Percentiles rank a stretch among this genome's conserved stretches.
These are phyloP conservation scores for Hemibagrus wyckioides DNA, from an alignment of 2,113 vertebrate species.

Conservation along the genomic window DNA sequence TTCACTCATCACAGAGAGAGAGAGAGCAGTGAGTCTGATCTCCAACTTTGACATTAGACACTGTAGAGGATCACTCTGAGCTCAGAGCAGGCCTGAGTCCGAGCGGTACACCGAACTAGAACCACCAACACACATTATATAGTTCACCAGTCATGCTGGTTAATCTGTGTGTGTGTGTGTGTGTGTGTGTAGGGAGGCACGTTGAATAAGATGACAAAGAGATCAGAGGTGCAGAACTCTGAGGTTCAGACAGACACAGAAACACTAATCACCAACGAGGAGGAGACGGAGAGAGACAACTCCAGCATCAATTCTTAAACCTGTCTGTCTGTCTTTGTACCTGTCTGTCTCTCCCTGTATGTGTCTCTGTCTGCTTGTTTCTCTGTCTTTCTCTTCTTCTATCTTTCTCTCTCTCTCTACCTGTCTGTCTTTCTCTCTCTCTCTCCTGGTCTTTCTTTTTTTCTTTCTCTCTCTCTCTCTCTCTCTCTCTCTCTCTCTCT, in stretches of 20 bases:
- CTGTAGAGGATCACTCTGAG: neutral
- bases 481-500: neutral
- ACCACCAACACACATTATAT: too few relatives aligned
- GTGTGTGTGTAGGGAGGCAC: constrained; percentile 70
- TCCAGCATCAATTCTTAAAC: neutral
- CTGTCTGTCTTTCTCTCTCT: too few relatives aligned
- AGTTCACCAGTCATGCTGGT: too few relatives aligned
- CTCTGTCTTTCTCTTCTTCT: neutral
- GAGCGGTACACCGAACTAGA: too few relatives aligned
- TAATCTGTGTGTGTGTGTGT: constrained; percentile 12
- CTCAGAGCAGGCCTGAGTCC: too few relatives aligned
- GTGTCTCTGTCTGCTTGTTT: neutral
- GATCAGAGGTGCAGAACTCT: constrained; percentile 41
- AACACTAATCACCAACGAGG: constrained; percentile 60
- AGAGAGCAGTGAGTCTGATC: too few relatives aligned
- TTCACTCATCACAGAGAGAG: too few relatives aligned
- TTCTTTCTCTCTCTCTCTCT: neutral
- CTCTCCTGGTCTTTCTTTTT: neutral
- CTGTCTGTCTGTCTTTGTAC: neutral
- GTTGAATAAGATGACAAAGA: constrained; percentile 78
- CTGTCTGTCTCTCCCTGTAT: neutral
- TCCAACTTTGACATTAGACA: too few relatives aligned
- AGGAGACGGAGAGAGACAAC: constrained; percentile 44
- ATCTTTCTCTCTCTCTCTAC: too few relatives aligned
- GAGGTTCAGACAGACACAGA: constrained; percentile 61